Evolutionary conservation across 2,113 vertebrate genomes (phyloP).

Genomic region (Platanista minor): DNA sequence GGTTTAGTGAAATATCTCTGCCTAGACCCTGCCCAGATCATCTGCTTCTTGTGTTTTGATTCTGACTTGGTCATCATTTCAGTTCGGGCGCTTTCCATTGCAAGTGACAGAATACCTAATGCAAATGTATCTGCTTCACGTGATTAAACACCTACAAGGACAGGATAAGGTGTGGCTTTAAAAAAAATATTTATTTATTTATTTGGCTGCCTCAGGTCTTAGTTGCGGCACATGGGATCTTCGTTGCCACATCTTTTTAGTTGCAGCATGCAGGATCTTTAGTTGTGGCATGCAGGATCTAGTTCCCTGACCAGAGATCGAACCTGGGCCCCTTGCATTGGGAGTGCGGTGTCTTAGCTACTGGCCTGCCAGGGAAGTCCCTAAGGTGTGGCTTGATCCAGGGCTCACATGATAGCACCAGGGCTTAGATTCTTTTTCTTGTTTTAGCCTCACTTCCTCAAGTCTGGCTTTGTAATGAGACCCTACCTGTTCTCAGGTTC

Average conservation of each 20-base stretch:
- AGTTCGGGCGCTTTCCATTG: not conserved
- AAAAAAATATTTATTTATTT: too few species aligned
- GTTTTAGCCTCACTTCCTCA: not conserved
- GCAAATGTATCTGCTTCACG: not conserved
- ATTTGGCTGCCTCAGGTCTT: too few species aligned
- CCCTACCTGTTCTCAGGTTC: not conserved
- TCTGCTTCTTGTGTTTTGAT: not conserved
- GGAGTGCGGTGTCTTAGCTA: too few species aligned
- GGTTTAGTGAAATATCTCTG: not conserved
- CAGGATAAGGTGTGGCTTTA: not conserved
- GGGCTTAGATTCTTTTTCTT: not conserved
- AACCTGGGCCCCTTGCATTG: too few species aligned
- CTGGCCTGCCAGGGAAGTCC: too few species aligned
- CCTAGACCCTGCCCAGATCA: not conserved
- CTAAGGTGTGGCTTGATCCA: not conserved
- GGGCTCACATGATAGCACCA: not conserved
- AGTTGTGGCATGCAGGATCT: too few species aligned
- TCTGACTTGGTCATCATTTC: not conserved
- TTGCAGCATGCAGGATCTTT: too few species aligned
- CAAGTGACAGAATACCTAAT: not conserved
- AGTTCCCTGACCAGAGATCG: too few species aligned
- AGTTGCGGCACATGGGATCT: too few species aligned
- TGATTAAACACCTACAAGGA: not conserved
- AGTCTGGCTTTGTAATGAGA: not conserved
- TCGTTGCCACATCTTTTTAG: too few species aligned